Evolutionary conservation across 2,888 invertebrate genomes (phyloP), one percentile per base, ranked within the genome.

Genomic region (Orthonevra nobilis): DNA sequence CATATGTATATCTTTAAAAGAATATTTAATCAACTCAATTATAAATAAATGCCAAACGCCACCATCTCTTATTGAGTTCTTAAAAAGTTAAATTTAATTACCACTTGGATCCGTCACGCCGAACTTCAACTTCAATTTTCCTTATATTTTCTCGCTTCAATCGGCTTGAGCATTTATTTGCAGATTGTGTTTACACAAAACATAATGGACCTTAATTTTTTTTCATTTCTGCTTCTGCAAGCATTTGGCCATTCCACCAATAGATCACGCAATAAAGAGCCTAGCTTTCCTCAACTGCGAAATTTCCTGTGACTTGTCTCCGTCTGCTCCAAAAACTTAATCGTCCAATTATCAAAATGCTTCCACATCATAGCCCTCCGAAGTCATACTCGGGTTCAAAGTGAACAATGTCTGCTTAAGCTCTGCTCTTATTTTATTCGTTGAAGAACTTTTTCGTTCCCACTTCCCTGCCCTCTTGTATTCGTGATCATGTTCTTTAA

Each of bases 231-330:
- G 64, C 64, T 72, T 72, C 72, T 64, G 48, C 56, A 72, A 72
- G 74, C 74, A 74, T 61, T 74, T 61, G 74, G 60, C 54, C 52
- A 68, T 54, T 69, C 68, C 68, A 69, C 69, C 54, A 60, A 75
- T 61, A 75, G 68, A 54, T 75, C 74, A 68, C n/a, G 23, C 48
- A 64, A 54, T 48, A 40, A 40, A 28, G 66, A 32, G 34, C 15
- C 20, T 20, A 30, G 64, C 32, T 26, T 64, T 26, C 2, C 9
- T 54, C 34, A 44, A 34, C 52, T 54, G 26, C 34, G 19, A 66
- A 46, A 66, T 66, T 56, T 66, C 28, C 44, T 56, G 54, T 46
- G 54, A 54, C 42, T 56, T 54, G n/a, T 44, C 23, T 44, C 3
- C 10, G n/a, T 12, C 26, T 20, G 44, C 26, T 20, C 20, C 44